Evolutionary conservation across 2,888 invertebrate genomes (phyloP), one percentile per base, ranked within the genome.

Genomic region (Furcula furcula): DNA sequence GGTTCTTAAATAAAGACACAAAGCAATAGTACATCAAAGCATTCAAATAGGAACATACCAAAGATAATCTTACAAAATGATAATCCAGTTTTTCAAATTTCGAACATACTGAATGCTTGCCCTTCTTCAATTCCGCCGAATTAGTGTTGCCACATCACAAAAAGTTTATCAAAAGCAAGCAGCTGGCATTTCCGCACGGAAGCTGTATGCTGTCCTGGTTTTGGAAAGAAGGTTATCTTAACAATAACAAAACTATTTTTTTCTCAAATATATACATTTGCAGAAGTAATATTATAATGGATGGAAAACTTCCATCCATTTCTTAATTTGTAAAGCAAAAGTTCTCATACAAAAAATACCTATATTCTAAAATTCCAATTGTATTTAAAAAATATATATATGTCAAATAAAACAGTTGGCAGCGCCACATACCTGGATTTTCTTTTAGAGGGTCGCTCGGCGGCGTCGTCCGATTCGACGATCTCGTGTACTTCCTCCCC

Each of bases 401-500:
- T 25, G 28, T 18, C 10, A 14, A 33, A 25, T 31, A 12, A 16
- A 26, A 32, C 9, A 40, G 43, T 36, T 29, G 2, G 22, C 22
- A 31, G 21, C 15, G 28, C 4, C 28, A 72, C 76, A 37, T 40
- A 89, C 89, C 89, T 88, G 55, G 88, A 88, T 43, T 82, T 88
- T n/a, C 79, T 65, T 39, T 84, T 87, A 36, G 70, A 51, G 21
- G 33, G 42, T 4, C 74, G 72, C 0, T 82, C 82, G 0, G 26
- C 4, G 14, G 77, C 58, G 9, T 74, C 75, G 1, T 79, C 82
- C 0, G 64, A 55, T 1, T 73, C 74, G 1, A 20, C 51, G 2
- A 58, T 29, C 21, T 78, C 76, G 14, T 58, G 63, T 1, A 76
- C 83, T 52, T 93, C 93, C 58, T 95, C 94, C 0, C n/a, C n/a